These are phyloP conservation scores for Oxytorus armatus DNA, from an alignment of 2,888 invertebrate species.

Conservation along the genomic window DNA sequence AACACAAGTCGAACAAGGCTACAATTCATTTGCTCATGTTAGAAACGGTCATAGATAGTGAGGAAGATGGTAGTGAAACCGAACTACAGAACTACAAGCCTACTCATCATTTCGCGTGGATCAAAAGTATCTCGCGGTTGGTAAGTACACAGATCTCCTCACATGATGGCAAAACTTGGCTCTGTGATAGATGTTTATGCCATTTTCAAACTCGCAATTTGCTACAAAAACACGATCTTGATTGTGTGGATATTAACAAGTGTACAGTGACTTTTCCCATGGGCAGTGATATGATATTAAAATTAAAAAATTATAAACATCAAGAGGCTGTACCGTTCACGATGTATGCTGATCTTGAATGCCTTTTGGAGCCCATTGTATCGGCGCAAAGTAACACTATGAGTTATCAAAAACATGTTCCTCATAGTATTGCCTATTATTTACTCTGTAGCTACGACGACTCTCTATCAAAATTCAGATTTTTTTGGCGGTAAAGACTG, in stretches of 20 bases:
- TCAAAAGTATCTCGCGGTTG: conserved; percentile 41
- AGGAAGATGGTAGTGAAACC: too few relatives aligned
- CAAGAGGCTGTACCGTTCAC: conserved; percentile 40
- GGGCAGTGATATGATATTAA: conserved; percentile 30
- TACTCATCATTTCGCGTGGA: too few relatives aligned
- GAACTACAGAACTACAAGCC: too few relatives aligned
- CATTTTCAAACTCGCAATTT: conserved; percentile 39
- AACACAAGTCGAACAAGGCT: too few relatives aligned
- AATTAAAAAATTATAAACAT: conserved; percentile 47
- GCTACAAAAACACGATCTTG: conserved; percentile 40
- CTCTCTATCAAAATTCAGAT: conserved; percentile 11
- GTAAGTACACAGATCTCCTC: conserved; percentile 35
- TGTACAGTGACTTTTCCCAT: conserved; percentile 35
- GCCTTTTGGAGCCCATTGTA: conserved; percentile 19
- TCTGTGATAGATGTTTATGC: conserved; percentile 61
- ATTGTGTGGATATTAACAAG: conserved; percentile 43
- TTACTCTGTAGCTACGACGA: conserved; percentile 19
- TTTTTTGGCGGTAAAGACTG: conserved; percentile 33
- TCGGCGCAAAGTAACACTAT: neutral
- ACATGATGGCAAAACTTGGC: neutral
- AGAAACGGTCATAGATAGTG: too few relatives aligned
- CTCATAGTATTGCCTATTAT: conserved; percentile 33
- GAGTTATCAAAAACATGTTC: conserved; percentile 38
- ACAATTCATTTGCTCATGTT: too few relatives aligned
- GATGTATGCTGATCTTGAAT: conserved; percentile 51